Evolutionary conservation across 2,797 vertebrate species (phyloP).

Genomic region (Epinephelus coioides): DNA sequence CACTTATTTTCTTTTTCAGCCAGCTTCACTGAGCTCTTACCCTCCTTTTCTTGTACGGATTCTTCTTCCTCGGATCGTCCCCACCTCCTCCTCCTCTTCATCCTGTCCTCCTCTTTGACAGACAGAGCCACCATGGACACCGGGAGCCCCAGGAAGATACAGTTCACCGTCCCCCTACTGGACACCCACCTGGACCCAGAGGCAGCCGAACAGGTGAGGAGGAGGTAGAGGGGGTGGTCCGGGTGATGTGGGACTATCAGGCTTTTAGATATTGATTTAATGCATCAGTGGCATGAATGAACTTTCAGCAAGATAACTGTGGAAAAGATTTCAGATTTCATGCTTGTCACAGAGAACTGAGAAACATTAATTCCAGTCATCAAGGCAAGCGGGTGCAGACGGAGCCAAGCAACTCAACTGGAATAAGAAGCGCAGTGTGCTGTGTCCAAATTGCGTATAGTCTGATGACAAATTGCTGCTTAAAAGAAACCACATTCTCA

Average conservation of each 20-base stretch:
- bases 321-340: not conserved
- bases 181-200: slow-evolving; percentile 95
- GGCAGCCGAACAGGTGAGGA: slow-evolving; percentile 92
- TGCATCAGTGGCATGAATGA: slow-evolving; percentile 5
- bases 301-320: not conserved
- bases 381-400: slow-evolving; percentile 4
- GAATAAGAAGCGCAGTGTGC: slow-evolving; percentile 23
- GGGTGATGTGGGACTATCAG: not conserved
- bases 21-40: slow-evolving; percentile 32
- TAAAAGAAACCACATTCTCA: slow-evolving; percentile 10
- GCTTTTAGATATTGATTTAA: not conserved
- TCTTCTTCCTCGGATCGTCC: slow-evolving; percentile 34
- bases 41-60: slow-evolving; percentile 50
- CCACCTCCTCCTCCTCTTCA: slow-evolving; percentile 18
- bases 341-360: not conserved
- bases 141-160: slow-evolving; percentile 93
- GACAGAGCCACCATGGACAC: slow-evolving; percentile 88
- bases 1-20: slow-evolving; percentile 33
- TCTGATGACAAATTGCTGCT: slow-evolving; percentile 4
- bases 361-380: not conserved
- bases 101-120: slow-evolving; percentile 45
- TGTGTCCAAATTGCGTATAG: not conserved
- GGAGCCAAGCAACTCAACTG: slow-evolving; percentile 13
- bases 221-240: slow-evolving; percentile 3
- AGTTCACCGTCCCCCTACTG: slow-evolving; percentile 93